phyloP scores from a whole-genome alignment of 2,113 vertebrate species.

The sheep (Ovis aries) region DNA sequence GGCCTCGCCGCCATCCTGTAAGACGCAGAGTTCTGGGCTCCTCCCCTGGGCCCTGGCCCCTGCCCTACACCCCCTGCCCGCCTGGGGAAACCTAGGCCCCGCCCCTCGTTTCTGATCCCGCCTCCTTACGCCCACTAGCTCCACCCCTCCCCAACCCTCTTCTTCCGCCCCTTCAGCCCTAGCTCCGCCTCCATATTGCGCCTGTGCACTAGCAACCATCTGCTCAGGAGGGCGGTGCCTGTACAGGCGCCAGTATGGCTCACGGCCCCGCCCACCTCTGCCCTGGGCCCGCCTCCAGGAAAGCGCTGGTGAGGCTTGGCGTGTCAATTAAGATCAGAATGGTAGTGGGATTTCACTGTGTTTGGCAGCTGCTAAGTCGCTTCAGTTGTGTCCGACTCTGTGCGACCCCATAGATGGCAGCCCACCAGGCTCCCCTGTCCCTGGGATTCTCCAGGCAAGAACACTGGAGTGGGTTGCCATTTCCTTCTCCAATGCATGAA shows the following conservation, averaged over 20 bases:
- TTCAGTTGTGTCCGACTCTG: no score
- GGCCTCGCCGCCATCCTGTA: rapidly evolving
- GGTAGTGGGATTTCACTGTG: neutral
- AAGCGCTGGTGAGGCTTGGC: neutral
- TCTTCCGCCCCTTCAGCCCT: rapidly evolving
- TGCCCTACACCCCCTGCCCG: rapidly evolving
- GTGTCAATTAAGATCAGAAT: neutral
- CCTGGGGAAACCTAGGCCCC: no score
- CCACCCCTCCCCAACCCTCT: rapidly evolving
- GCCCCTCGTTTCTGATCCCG: neutral
- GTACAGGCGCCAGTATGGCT: rapidly evolving
- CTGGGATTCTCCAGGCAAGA: no score
- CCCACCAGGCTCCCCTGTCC: no score
- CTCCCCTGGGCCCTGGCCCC: neutral
- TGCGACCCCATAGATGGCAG: no score
- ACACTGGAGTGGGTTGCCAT: no score
- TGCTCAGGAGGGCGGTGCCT: neutral
- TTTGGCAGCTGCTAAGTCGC: neutral
- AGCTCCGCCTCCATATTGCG: rapidly evolving
- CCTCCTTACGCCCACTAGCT: neutral
- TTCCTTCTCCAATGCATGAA: no score
- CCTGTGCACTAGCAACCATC: neutral
- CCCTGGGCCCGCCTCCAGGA: neutral
- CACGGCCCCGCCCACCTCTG: neutral
- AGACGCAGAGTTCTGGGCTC: rapidly evolving